A percentile compares a stretch with the other conserved stretches of the same genome.
These are phyloP conservation scores for Megaceryle alcyon DNA, from an alignment of 2,797 vertebrate species.

Conservation along the genomic window DNA sequence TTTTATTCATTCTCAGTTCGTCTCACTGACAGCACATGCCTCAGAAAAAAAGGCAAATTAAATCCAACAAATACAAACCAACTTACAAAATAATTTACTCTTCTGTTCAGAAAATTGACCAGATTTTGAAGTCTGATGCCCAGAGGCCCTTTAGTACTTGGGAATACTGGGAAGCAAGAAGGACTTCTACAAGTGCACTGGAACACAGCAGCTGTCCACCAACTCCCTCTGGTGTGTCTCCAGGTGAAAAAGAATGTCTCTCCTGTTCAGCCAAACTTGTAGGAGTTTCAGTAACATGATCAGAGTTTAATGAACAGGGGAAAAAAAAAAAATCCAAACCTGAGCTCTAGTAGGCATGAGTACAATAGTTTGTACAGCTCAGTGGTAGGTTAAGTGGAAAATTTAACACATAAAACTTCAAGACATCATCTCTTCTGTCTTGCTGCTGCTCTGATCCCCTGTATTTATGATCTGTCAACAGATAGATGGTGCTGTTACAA, in stretches of 20 bases:
- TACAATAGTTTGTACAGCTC: neutral
- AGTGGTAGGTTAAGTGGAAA: neutral
- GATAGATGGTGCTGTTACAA: neutral
- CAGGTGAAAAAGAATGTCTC: neutral
- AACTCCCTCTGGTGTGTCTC: neutral
- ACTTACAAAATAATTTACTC: neutral
- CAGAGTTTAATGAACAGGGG: neutral
- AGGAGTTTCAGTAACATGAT: neutral
- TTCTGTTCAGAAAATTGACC: neutral
- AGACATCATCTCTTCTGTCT: neutral
- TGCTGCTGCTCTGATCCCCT: rapidly evolving
- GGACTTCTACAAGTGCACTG: neutral
- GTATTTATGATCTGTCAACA: neutral
- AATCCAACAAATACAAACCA: neutral
- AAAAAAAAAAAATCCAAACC: neutral
- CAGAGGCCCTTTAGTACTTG: neutral
- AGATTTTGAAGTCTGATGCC: neutral
- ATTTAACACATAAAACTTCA: neutral
- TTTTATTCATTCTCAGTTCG: neutral
- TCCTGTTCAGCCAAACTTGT: neutral
- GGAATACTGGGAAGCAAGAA: neutral
- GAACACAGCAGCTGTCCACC: neutral
- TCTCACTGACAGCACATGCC: neutral
- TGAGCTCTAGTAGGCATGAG: neutral
- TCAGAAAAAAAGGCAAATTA: neutral